Percentiles rank a stretch among this genome's conserved stretches.
Evolutionary conservation across 2,113 vertebrate genomes (phyloP).

Genomic region (Corythornis vintsioides): DNA sequence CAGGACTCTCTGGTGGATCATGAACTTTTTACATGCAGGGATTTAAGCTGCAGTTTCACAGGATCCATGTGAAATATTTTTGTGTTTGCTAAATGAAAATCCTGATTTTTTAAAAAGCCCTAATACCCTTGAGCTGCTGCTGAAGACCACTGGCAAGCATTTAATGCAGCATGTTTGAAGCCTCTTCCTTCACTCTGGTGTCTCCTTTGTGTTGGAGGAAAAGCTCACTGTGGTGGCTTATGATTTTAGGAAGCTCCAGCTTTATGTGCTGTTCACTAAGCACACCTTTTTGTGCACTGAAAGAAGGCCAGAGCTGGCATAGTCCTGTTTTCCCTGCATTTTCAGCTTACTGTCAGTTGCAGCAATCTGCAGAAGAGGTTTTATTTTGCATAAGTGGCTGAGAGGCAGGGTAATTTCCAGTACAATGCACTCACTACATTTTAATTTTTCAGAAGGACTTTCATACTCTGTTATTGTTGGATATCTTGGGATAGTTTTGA

Average conservation of each 20-base stretch:
- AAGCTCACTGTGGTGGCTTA: neutral
- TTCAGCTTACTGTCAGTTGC: neutral
- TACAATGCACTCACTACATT: neutral
- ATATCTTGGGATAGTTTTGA: neutral
- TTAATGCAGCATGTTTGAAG: neutral
- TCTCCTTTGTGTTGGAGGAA: neutral
- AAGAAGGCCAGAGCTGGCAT: neutral
- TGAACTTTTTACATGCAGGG: neutral
- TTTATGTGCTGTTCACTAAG: neutral
- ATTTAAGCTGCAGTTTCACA: neutral
- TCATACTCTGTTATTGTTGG: neutral
- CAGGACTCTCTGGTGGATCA: neutral
- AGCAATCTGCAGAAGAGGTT: neutral
- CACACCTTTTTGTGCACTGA: neutral
- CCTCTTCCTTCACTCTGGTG: neutral
- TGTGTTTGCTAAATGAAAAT: neutral
- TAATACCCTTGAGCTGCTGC: neutral
- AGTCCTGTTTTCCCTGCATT: neutral
- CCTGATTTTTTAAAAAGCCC: neutral
- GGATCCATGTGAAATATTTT: neutral
- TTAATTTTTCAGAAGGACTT: neutral
- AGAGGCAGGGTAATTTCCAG: neutral
- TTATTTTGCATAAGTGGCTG: neutral
- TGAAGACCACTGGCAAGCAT: neutral
- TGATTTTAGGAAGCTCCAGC: neutral